phyloP scores from a whole-genome alignment of 2,797 vertebrate species.

The Enteromius mattozi region DNA sequence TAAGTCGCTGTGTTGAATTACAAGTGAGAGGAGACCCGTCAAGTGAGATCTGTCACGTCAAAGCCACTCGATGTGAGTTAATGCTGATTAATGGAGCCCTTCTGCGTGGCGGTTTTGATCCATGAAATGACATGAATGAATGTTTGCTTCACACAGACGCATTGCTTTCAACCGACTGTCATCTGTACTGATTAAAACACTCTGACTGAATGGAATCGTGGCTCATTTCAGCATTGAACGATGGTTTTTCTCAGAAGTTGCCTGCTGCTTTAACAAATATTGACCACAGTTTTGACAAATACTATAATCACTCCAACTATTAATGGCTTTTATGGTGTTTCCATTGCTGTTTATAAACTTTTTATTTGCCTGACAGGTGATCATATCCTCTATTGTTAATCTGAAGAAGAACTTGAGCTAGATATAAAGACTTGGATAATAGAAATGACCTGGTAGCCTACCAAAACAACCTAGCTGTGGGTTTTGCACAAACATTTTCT shows the following conservation, averaged over 20 bases:
- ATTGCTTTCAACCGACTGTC: slow-evolving; percentile 32
- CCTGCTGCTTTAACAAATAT: not conserved
- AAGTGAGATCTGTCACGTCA: slow-evolving; percentile 60
- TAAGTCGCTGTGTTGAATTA: slow-evolving; percentile 49
- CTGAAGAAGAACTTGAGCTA: not conserved
- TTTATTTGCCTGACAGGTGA: not conserved
- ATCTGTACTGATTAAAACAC: slow-evolving; percentile 45
- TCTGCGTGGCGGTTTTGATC: slow-evolving; percentile 40
- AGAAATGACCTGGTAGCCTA: not conserved
- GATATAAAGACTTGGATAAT: not conserved
- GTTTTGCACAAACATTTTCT: not conserved
- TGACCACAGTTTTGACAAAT: not conserved
- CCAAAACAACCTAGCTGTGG: not conserved
- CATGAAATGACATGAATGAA: slow-evolving; percentile 51
- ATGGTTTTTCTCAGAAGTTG: not conserved
- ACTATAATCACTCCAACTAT: not conserved
- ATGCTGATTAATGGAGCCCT: slow-evolving; percentile 59
- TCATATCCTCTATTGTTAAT: not conserved
- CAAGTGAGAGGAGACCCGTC: slow-evolving; percentile 54
- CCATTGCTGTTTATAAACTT: not conserved
- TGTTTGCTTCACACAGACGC: slow-evolving; percentile 39
- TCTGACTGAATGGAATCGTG: slow-evolving; percentile 33
- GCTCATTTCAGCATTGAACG: slow-evolving; percentile 14
- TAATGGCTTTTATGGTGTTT: not conserved
- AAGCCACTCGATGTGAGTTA: slow-evolving; percentile 56